Base-by-base conservation (phyloP, 2,113 vertebrate species). In the Sturnira hondurensis region DNA sequence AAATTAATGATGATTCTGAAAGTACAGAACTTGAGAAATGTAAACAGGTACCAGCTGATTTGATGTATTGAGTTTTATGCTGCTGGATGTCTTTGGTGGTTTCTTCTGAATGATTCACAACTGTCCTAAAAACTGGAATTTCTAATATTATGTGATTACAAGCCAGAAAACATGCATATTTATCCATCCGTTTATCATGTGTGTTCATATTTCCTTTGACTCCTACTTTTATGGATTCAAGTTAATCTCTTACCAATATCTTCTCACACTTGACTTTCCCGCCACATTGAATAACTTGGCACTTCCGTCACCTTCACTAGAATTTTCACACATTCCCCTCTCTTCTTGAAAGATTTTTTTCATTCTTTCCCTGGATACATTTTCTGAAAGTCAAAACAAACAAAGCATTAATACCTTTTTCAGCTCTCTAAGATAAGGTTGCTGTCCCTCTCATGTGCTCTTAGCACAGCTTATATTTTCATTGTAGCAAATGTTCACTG, bases 101-200 rank as follows among this genome's bases (percentile, higher is more conserved):
- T 74, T 71, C 22, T 88, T 70, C 26, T 41, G 61, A 65, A 45
- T 82, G 73, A 83, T 65, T 93, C 41, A 78, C 17, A 61, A 8
- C 22, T 65, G 7, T 86, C 52, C 83, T 92, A 19, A 89, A 82
- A 58, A 50, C 76, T 92, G 68, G 54, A 50, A 41, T 68, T 88
- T 86, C 74, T 22, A 93, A 33, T 33, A 11, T 28, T 41, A 16
- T 73, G 7, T 71, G 45, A 71, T 61, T 83, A 56, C 1, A 24
- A 47, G 67, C 16, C 58, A 31, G 56, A 45, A 56, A 41, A 58
- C 8, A 22, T 13, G 28, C 4, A 9, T 31, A 15, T 54, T 81
- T 65, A 70, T 52, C 31, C 17, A 38, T 71, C 33, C 56, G 8
- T 73, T 47, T 67, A 47, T 22, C 16, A 3, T 8, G 2, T 54